Base-by-base conservation (phyloP, 53 echinoderm and acorn worm species). In the Crossaster papposus region DNA sequence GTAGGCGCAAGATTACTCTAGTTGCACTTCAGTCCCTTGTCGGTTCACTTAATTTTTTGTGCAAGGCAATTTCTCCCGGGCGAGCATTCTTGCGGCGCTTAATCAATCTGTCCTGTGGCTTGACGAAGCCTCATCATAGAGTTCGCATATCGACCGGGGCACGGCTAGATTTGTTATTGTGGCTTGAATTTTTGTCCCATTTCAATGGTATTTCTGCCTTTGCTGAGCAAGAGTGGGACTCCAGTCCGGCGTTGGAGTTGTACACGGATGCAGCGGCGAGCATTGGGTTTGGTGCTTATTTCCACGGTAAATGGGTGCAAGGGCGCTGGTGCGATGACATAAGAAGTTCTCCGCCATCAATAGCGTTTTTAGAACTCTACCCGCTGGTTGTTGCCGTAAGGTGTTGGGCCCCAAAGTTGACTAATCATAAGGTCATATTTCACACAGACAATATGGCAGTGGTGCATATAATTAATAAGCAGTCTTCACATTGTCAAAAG, bases 391-490 rank as follows among this genome's bases (percentile, higher is more conserved):
- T 77, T 15, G 55, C 37, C 3, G 11, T 92, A 2, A 55, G 55
- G 31, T 34, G 82, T 15, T 88, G 92, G 92, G 89, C 83, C 1
- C 5, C 14, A 10, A 24, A 3, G 2, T 18, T 92, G 18, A 34
- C 82, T n/a, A 81, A 88, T 34, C 74, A 51, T 29, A 71, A 78
- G 34, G 89, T 89, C 10, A 1, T 82, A 30, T 89, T 92, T 30
- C 78, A 82, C 44, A 89, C 64, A 1, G 92, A 92, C 32, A 92
- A 92, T 35, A 65, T 64, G 26, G 76, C 92, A 14, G 92, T 89
- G 7, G 92, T 92, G 28, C 30, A 58, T 14, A 64, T 92, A 12
- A 77, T 92, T 64, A 92, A 92, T 64, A 62, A 79, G 82, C 82
- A 88, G 64, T 77, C 92, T 15, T 81, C 88, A 22, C 81, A 72